Percentiles rank a stretch among this genome's conserved stretches.
Conservation (phyloP, 2,888 invertebrate species). For the Asteroscopus sphinx region DNA sequence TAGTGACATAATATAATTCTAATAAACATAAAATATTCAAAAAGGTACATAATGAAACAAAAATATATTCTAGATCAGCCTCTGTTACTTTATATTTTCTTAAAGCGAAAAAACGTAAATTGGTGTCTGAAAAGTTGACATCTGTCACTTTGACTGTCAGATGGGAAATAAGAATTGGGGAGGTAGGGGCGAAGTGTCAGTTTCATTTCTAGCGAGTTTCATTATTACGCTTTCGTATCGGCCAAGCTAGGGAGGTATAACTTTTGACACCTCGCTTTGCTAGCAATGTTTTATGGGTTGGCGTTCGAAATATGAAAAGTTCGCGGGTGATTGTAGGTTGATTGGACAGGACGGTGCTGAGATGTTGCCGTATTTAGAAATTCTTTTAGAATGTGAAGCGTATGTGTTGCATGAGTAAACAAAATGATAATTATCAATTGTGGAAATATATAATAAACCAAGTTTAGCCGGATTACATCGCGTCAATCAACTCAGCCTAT, state of each 20-base stretch:
- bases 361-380: slow-evolving; percentile 8
- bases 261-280: slow-evolving; percentile 42
- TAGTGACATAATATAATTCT: not conserved
- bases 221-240: slow-evolving; percentile 43
- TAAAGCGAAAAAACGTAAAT: slow-evolving; percentile 47
- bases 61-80: slow-evolving; percentile 2
- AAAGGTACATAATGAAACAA: slow-evolving; percentile 3
- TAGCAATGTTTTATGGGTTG: slow-evolving; percentile 43
- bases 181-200: slow-evolving; percentile 47
- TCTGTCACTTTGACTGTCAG: slow-evolving; percentile 65
- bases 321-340: slow-evolving; percentile 39
- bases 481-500: too few species aligned
- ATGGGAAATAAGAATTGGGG: slow-evolving; percentile 61
- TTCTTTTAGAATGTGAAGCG: not conserved
- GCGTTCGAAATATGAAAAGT: slow-evolving; percentile 48
- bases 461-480: too few species aligned
- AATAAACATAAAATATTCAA: slow-evolving; percentile 10
- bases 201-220: slow-evolving; percentile 51
- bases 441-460: too few species aligned
- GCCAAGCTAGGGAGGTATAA: slow-evolving; percentile 33
- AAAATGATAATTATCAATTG: too few species aligned
- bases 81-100: slow-evolving; percentile 21
- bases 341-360: slow-evolving; percentile 25
- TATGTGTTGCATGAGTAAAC: too few species aligned
- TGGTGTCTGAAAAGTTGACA: slow-evolving; percentile 56